A percentile compares a stretch with the other conserved stretches of the same genome.
Conservation (phyloP, 2,797 vertebrate species). For the Enteromius argenteus region DNA sequence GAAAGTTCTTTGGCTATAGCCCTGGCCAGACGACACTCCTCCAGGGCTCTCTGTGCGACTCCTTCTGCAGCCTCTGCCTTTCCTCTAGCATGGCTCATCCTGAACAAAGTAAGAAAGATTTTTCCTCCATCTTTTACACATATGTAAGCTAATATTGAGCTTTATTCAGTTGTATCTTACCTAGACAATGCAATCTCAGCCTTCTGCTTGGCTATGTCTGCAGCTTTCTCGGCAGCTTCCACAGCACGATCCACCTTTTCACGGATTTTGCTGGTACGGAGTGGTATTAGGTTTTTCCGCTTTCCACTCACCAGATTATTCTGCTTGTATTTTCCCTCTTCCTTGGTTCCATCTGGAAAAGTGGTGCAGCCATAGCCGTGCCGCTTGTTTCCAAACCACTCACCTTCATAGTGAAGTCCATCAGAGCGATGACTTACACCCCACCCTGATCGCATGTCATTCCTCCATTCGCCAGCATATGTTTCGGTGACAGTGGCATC, state of each 20-base stretch:
- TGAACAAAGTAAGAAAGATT: constrained; percentile 62
- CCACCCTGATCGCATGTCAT: constrained; percentile 92
- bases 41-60: constrained; percentile 91
- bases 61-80: constrained; percentile 93
- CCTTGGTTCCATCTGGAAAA: constrained; percentile 94
- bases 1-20: constrained; percentile 98
- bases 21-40: constrained; percentile 93
- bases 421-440: constrained; percentile 94
- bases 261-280: constrained; percentile 95
- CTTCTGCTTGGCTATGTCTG: constrained; percentile 94
- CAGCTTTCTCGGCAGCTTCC: constrained; percentile 90
- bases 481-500: constrained; percentile 96
- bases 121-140: not conserved
- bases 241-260: constrained; percentile 97
- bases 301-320: constrained; percentile 94
- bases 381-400: constrained; percentile 93
- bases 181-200: constrained; percentile 95
- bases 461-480: constrained; percentile 95
- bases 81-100: constrained; percentile 93
- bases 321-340: constrained; percentile 99
- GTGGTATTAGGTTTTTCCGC: constrained; percentile 96
- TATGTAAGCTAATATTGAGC: not conserved
- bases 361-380: constrained; percentile 98
- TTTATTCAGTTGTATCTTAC: constrained; percentile 70
- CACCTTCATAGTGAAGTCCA: constrained; percentile 92